Evolutionary conservation across 2,797 vertebrate genomes (phyloP), one percentile per base, ranked within the genome.

Genomic region (Corythornis leucogaster): DNA sequence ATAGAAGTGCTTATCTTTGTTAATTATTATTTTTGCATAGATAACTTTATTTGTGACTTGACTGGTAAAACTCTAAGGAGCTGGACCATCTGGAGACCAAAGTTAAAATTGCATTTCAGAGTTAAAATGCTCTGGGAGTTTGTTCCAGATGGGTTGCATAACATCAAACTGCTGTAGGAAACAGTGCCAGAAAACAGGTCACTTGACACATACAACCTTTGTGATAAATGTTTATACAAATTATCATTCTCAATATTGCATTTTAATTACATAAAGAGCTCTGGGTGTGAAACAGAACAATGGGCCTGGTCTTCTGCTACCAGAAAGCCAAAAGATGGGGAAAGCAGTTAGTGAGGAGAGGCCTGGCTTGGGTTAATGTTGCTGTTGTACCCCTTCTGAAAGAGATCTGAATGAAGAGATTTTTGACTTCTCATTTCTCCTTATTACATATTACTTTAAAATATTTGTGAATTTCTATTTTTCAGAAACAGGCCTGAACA

Each of bases 31-130:
- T 86, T 94, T 86, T 91, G 43, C 78, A 75, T 20, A 91, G 90
- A 82, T 59, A 90, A 83, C 58, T 86, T n/a, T 55, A 82, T 92
- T 82, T 95, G 75, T 69, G 78, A 92, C 76, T 89, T 90, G 48
- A 76, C 80, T 93, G 51, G 68, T 50, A 85, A 94, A 91, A 79
- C 66, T 92, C 93, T 68, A 30, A 93, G 85, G 71, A 93, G 67
- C 30, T 81, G 43, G 48, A 87, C 54, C 73, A 91, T 90, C 85
- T 95, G 85, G 85, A 91, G 89, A 85, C n/a, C 70, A 51, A 66
- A 89, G 92, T 55, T 61, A 94, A 89, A 74, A 80, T 62, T 93
- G 77, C 38, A 89, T 68, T 95, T 53, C 68, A 80, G 75, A 89
- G 62, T 80, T 82, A 83, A 61, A 85, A 61, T n/a, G 26, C 79